Evolutionary conservation across 2,113 vertebrate genomes (phyloP).

Genomic region (Cynoglossus semilaevis): DNA sequence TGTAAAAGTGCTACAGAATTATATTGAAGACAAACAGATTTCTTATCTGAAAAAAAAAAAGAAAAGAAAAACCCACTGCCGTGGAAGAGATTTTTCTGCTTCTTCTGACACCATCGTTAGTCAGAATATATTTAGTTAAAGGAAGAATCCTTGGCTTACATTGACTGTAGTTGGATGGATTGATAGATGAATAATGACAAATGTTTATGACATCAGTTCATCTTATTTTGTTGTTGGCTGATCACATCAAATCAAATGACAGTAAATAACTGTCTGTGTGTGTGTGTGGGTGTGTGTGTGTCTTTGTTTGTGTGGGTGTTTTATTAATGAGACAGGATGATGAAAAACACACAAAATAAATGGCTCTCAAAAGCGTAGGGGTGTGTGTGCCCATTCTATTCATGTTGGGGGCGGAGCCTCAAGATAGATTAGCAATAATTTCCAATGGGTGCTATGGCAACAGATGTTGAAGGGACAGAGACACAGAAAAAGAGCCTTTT

Average conservation of each 20-base stretch:
- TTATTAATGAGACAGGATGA: slow-evolving; percentile 40
- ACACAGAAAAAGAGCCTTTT: not conserved
- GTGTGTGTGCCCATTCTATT: slow-evolving; percentile 7
- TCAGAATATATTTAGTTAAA: no score
- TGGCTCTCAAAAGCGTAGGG: slow-evolving; percentile 18
- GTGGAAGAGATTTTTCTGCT: no score
- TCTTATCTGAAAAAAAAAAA: no score
- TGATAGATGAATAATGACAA: slow-evolving; percentile 17
- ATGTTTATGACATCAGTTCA: no score
- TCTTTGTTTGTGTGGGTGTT: no score
- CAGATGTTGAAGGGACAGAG: slow-evolving; percentile 29
- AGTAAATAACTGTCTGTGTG: slow-evolving; percentile 16
- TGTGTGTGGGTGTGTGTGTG: slow-evolving; percentile 17
- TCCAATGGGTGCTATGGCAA: slow-evolving; percentile 42
- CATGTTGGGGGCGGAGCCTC: slow-evolving; percentile 15
- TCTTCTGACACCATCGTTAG: no score
- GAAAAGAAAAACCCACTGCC: no score
- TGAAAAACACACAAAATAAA: slow-evolving; percentile 26
- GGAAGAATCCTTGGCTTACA: not conserved
- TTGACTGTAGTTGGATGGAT: not conserved
- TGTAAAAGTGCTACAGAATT: no score
- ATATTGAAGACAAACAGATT: no score
- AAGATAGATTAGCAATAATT: slow-evolving; percentile 40
- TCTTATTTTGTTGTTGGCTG: slow-evolving; percentile 45
- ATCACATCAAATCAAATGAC: slow-evolving; percentile 27